Conservation (phyloP, 2,113 vertebrate species). For the Poecilia latipinna region DNA sequence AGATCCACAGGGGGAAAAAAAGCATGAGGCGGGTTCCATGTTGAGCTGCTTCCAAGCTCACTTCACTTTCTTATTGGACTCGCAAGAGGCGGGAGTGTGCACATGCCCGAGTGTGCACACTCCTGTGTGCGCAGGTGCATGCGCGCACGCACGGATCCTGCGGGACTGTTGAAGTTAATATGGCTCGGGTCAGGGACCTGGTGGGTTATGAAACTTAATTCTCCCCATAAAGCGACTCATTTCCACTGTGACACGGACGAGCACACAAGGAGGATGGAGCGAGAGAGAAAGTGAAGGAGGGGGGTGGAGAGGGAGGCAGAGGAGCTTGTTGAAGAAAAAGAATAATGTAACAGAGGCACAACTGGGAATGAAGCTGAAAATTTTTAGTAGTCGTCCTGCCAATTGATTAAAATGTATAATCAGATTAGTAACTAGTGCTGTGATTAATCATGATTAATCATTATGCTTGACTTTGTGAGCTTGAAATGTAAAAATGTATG, state of each 20-base stretch:
- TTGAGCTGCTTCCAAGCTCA: constrained; percentile 61
- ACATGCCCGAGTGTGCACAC: neutral
- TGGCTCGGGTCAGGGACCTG: constrained; percentile 54
- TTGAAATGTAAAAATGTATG: too few relatives aligned
- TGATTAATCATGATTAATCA: too few relatives aligned
- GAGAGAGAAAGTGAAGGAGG: neutral
- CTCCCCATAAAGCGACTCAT: constrained; percentile 62
- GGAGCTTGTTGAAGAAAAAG: neutral
- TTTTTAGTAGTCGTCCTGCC: too few relatives aligned
- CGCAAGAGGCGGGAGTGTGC: constrained; percentile 2
- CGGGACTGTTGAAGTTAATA: constrained; percentile 53
- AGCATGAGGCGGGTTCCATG: constrained; percentile 42
- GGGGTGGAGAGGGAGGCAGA: neutral
- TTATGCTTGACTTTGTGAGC: too few relatives aligned
- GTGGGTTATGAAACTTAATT: constrained; percentile 69
- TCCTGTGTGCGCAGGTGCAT: constrained; percentile 4
- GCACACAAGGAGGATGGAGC: constrained; percentile 27
- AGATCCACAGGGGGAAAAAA: constrained; percentile 33
- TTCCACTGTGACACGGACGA: constrained; percentile 49
- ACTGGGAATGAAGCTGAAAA: too few relatives aligned
- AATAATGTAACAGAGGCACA: neutral
- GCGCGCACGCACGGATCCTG: constrained; percentile 29
- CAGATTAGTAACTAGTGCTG: too few relatives aligned
- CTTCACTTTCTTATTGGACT: constrained; percentile 63
- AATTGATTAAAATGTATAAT: too few relatives aligned